phyloP scores from a whole-genome alignment of 1,140 invertebrate genomes.

The Lepidurus packardi region DNA sequence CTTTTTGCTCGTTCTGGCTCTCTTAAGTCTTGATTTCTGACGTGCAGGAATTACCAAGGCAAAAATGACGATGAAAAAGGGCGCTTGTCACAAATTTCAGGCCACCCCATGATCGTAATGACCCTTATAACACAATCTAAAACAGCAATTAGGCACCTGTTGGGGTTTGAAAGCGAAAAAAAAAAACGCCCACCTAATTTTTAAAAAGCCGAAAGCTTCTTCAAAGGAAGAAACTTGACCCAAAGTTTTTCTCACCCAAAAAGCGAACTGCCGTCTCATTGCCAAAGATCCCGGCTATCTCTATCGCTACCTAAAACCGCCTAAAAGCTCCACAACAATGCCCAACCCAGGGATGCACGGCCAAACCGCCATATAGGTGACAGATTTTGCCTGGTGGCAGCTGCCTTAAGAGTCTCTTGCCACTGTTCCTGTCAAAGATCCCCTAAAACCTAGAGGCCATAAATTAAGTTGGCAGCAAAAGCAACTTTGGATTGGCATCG shows the following conservation, averaged over 20 bases:
- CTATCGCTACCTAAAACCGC: not conserved
- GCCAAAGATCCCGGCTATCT: not conserved
- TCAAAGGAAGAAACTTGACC: too few relatives aligned
- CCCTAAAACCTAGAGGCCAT: constrained; percentile 15
- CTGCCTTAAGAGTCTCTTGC: not conserved
- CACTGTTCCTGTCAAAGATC: constrained; percentile 21
- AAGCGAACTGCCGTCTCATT: not conserved
- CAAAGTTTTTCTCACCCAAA: not conserved
- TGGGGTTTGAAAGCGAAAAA: not conserved
- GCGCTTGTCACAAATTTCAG: not conserved
- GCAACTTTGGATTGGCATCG: constrained; percentile 13
- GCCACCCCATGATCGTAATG: not conserved
- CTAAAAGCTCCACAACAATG: not conserved
- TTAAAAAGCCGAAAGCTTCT: too few relatives aligned
- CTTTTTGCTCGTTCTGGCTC: not conserved
- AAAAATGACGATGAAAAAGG: not conserved
- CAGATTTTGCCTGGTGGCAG: constrained; percentile 3
- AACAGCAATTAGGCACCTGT: not conserved
- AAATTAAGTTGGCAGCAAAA: not conserved
- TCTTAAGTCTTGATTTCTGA: constrained; percentile 15
- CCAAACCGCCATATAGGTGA: constrained; percentile 13
- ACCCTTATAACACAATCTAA: not conserved
- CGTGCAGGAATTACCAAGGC: constrained; percentile 3
- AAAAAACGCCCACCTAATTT: not conserved
- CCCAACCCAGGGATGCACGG: not conserved